Evolutionary conservation across 1,140 invertebrate genomes (phyloP).

Genomic region (Wasmannia auropunctata): DNA sequence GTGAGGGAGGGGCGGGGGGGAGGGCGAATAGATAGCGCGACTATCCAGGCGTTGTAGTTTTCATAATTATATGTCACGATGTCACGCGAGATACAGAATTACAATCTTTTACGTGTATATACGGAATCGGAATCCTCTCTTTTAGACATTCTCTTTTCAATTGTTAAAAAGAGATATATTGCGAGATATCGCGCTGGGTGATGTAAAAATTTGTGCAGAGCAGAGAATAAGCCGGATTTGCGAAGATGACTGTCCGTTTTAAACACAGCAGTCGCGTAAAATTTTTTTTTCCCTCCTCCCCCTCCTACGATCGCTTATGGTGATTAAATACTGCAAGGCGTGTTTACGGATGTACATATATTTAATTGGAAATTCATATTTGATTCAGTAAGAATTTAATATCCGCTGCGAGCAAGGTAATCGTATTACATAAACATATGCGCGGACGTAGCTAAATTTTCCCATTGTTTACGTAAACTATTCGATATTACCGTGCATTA

Average conservation of each 20-base stretch:
- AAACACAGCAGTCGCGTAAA: background rate
- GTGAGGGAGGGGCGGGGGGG: background rate
- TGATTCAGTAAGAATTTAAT: constrained; percentile 52
- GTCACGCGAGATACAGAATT: background rate
- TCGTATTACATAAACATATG: constrained; percentile 50
- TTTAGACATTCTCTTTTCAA: background rate
- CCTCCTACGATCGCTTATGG: background rate
- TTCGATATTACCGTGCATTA: constrained; percentile 35
- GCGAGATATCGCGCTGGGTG: background rate
- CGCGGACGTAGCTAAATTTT: constrained; percentile 42
- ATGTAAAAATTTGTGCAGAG: background rate
- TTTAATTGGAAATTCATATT: constrained; percentile 60
- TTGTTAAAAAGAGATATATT: background rate
- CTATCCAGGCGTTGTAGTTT: background rate
- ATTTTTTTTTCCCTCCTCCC: too few relatives aligned
- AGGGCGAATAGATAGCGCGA: background rate
- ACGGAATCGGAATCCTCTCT: background rate
- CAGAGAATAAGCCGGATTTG: background rate
- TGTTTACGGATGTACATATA: constrained; percentile 16
- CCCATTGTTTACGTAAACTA: constrained; percentile 49
- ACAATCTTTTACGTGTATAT: background rate
- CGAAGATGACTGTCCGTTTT: background rate
- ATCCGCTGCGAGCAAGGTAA: constrained; percentile 26
- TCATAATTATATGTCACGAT: background rate
- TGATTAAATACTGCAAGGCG: constrained; percentile 6